phyloP scores from a whole-genome alignment of 2,888 invertebrate genomes.

The Pycnomerus fuliginosus region DNA sequence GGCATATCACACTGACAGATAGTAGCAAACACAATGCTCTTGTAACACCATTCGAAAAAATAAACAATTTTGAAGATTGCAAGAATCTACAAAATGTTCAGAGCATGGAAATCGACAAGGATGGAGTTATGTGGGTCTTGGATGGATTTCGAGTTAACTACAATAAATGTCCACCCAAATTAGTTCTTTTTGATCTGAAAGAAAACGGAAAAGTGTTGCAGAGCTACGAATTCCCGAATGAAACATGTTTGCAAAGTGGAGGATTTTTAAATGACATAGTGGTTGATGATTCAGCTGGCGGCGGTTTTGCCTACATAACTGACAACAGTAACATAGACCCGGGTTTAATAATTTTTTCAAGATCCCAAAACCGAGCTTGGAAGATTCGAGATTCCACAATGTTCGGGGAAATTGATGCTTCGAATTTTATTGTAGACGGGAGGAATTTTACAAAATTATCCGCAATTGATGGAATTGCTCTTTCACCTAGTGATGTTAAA shows the following conservation, averaged over 20 bases:
- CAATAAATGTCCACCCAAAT: constrained; percentile 63
- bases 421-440: constrained; percentile 59
- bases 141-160: constrained; percentile 60
- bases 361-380: constrained; percentile 66
- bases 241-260: constrained; percentile 58
- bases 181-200: constrained; percentile 67
- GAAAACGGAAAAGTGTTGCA: constrained; percentile 55
- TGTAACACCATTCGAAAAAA: constrained; percentile 61
- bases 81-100: constrained; percentile 70
- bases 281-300: constrained; percentile 47
- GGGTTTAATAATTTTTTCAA: constrained; percentile 69
- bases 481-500: constrained; percentile 56
- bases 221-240: constrained; percentile 61
- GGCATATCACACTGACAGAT: constrained; percentile 47
- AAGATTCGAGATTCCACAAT: constrained; percentile 68
- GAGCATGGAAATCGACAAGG: constrained; percentile 70
- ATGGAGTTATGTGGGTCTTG: constrained; percentile 69
- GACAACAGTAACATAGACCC: constrained; percentile 67
- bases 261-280: constrained; percentile 71
- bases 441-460: constrained; percentile 57
- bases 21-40: constrained; percentile 56
- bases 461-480: constrained; percentile 70
- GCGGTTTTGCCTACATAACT: constrained; percentile 65
- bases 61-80: constrained; percentile 59
- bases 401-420: constrained; percentile 60